phyloP scores from a whole-genome alignment of 2,797 vertebrate genomes.

The Parotocinclus haroldoi region DNA sequence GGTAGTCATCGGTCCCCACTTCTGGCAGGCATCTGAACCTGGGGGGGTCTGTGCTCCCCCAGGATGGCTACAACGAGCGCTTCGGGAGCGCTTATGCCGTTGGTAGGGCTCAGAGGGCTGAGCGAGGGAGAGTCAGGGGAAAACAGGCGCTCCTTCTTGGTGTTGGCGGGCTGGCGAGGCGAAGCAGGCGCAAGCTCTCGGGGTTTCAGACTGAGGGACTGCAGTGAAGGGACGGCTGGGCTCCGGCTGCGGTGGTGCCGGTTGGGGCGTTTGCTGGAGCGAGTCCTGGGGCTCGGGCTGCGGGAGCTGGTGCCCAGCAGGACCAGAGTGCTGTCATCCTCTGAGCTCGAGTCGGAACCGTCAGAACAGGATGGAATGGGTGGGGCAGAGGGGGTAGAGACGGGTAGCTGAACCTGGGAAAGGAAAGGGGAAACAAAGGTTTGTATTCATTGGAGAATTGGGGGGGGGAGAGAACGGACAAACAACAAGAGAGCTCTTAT shows the following conservation, averaged over 20 bases:
- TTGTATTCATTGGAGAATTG: neutral
- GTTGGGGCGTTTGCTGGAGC: constrained; percentile 56
- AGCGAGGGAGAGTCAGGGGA: constrained; percentile 64
- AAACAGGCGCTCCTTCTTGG: constrained; percentile 70
- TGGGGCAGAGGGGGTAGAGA: constrained; percentile 73
- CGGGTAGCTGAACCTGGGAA: constrained; percentile 80
- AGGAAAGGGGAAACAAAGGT: constrained; percentile 4
- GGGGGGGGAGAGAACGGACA: too few species aligned
- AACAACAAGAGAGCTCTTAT: too few species aligned
- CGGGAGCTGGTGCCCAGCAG: constrained; percentile 83
- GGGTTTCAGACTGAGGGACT: constrained; percentile 78
- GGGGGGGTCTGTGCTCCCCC: constrained; percentile 68
- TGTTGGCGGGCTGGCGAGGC: constrained; percentile 60
- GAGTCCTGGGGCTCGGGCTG: constrained; percentile 81
- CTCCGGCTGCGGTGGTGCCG: constrained; percentile 70
- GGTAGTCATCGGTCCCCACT: constrained; percentile 50
- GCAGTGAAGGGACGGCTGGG: constrained; percentile 75
- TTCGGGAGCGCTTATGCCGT: constrained; percentile 68
- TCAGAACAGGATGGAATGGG: constrained; percentile 69
- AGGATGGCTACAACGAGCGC: constrained; percentile 74
- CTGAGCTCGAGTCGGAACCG: constrained; percentile 83
- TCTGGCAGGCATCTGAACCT: constrained; percentile 59
- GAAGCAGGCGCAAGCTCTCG: constrained; percentile 77
- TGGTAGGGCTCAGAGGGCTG: constrained; percentile 57
- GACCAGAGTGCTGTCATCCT: constrained; percentile 93